Base-by-base conservation (phyloP, 2,113 vertebrate species). In the Notarius quadriscutis region DNA sequence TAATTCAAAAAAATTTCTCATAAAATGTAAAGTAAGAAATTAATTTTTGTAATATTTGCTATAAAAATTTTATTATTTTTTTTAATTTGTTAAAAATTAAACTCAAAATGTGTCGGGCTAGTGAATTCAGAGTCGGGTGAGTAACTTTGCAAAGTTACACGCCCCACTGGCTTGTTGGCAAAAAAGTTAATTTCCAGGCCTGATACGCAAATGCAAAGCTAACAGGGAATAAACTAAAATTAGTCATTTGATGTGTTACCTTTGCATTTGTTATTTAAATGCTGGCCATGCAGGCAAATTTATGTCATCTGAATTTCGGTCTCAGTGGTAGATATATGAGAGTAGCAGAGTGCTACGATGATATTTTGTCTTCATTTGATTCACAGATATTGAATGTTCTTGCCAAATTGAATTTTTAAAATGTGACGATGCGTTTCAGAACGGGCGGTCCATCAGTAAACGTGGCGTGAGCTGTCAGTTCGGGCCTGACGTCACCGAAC, bases 401-500 rank as follows among this genome's bases (percentile, higher is more conserved):
- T 30, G 5, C 15, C 17, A 30, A 5, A 27, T 12, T 8, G 18
- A 22, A 65, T 48, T 27, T 80, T 22, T 79, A 6, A 62, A 48
- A 65, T 27, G 22, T 63, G 18, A 62, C 14, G 20, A 12, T 34
- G 50, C 34, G 51, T 78, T 41, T 22, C 83, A 98, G 97, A 96
- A 94, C 0, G 97, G 98, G 0, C 95, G 97, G 27, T 98, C 97
- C 0, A 79, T 97, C 92, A 98, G 97, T 92, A 99, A 99, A 88
- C 93, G 97, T 0, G 98, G 98, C 0, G 98, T 98, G 88, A 98
- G 97, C 92, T 99, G 97, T 91, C 98, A 99, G 95, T 99, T 99
- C 0, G 98, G 98, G 0, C 97, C 98, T 0, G 97, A 99, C 0
- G 96, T 99, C 88, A 98, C 97, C 0, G 94, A 96, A 84, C 94